A percentile compares a stretch with the other conserved stretches of the same genome.
These are phyloP conservation scores for Altica lythri DNA, from an alignment of 2,888 invertebrate species.

Conservation along the genomic window DNA sequence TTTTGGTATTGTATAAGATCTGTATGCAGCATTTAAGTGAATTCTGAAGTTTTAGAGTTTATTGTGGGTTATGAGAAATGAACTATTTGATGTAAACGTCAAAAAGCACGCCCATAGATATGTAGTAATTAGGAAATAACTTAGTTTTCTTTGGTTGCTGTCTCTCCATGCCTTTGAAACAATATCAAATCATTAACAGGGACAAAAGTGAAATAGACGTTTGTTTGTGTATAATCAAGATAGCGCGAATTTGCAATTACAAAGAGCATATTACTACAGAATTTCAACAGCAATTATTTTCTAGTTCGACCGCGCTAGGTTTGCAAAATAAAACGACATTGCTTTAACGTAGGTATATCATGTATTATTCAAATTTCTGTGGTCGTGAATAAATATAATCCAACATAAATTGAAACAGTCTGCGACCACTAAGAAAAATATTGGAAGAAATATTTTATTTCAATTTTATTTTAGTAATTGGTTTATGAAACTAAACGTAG, in stretches of 20 bases:
- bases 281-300: slow-evolving; percentile 27
- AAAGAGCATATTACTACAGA: slow-evolving; percentile 26
- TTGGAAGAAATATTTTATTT: no score
- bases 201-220: slow-evolving; percentile 26
- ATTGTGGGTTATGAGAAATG: no score
- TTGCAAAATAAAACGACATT: slow-evolving; percentile 22
- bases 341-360: slow-evolving; percentile 14
- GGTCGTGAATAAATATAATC: slow-evolving; percentile 3
- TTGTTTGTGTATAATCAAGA: slow-evolving; percentile 30
- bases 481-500: no score
- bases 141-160: no score
- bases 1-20: no score
- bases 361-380: slow-evolving; percentile 13
- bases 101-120: no score
- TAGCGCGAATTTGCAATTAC: slow-evolving; percentile 24
- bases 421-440: background rate
- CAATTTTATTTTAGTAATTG: no score
- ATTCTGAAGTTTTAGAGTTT: no score
- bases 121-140: no score
- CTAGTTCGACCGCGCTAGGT: slow-evolving; percentile 2
- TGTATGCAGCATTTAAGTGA: no score
- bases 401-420: background rate
- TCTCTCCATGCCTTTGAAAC: slow-evolving; percentile 19
- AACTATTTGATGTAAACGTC: no score
- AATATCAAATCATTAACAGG: slow-evolving; percentile 26